These are phyloP conservation scores for Otis tarda DNA, from an alignment of 2,113 vertebrate genomes.

Conservation along the genomic window DNA sequence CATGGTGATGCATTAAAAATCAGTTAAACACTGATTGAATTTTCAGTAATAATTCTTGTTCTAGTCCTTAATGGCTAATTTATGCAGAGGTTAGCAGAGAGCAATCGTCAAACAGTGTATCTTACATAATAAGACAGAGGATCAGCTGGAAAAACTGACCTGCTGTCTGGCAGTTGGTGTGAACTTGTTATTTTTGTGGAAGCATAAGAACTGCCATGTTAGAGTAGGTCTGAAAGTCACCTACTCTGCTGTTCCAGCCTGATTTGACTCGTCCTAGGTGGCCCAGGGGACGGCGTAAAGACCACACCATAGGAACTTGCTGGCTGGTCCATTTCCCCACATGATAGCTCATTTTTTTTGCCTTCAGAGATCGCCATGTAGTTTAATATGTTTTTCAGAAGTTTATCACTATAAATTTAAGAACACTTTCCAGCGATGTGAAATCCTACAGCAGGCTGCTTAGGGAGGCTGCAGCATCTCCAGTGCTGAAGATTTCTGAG, in stretches of 20 bases:
- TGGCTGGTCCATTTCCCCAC: background rate
- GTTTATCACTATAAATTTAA: background rate
- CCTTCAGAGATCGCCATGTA: background rate
- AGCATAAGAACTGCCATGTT: background rate
- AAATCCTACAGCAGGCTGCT: background rate
- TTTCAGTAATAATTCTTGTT: slow-evolving; percentile 22
- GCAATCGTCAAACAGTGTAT: background rate
- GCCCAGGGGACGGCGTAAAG: background rate
- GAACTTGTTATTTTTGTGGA: background rate
- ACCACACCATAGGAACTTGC: background rate
- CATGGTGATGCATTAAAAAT: background rate
- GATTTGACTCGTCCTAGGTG: background rate
- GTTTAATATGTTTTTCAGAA: background rate
- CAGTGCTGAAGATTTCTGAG: background rate
- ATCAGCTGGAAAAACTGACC: slow-evolving; percentile 30
- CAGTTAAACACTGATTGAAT: slow-evolving; percentile 10
- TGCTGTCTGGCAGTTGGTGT: background rate
- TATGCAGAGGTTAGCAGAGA: slow-evolving; percentile 15
- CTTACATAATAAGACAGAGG: slow-evolving; percentile 21
- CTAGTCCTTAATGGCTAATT: slow-evolving; percentile 5
- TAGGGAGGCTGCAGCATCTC: background rate
- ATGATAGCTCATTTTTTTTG: background rate
- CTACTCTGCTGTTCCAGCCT: background rate
- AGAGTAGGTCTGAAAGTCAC: background rate
- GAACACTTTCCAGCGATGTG: background rate